Base-by-base conservation (phyloP, 2,113 vertebrate genomes). In the Pelmatolapia mariae region DNA sequence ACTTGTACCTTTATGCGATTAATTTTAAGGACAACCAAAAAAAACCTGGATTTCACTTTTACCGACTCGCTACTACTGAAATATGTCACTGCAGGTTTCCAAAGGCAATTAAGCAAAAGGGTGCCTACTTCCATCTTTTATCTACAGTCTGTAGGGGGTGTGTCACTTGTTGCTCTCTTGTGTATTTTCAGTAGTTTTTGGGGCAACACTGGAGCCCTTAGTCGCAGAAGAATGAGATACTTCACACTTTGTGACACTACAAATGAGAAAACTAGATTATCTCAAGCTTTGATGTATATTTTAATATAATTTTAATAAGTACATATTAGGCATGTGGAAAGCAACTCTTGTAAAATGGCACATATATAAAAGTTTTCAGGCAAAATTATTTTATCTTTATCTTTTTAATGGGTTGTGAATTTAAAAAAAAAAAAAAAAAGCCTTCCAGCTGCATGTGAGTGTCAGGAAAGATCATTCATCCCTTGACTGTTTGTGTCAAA, bases 381-480 rank as follows among this genome's bases (percentile, higher is more conserved):
- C 71, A 47, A 73, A 73, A 26, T 73, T 10, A 31, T 31, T 50
- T 78, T 73, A 16, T 73, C 29, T 50, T 50, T n/a, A 8, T 78
- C 3, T 4, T 78, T 47, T 76, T 76, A 76, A 76, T 19, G 24
- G 24, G 15, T 29, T 29, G 15, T 47, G 24, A 76, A 45, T 38
- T 54, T 0, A n/a, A n/a, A 0, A 1, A 29, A 10, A 18, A 13
- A 5, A 57, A 33, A 66, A 18, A 26, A 29, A 13, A 16, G 13
- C 40, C 5, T 73, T 73, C 68, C 40, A 45, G 68, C 68, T 45
- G 22, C 13, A 73, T 45, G 68, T 45, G 68, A 73, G 16, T 47
- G 40, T 76, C 68, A 76, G 40, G 68, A 47, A 47, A 76, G 15
- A 47, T 76, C 22, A 43, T 81, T 71, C 61, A 33, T 56, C 85